These are phyloP conservation scores for Myodes glareolus DNA, from an alignment of 2,113 vertebrate species.

Conservation along the genomic window DNA sequence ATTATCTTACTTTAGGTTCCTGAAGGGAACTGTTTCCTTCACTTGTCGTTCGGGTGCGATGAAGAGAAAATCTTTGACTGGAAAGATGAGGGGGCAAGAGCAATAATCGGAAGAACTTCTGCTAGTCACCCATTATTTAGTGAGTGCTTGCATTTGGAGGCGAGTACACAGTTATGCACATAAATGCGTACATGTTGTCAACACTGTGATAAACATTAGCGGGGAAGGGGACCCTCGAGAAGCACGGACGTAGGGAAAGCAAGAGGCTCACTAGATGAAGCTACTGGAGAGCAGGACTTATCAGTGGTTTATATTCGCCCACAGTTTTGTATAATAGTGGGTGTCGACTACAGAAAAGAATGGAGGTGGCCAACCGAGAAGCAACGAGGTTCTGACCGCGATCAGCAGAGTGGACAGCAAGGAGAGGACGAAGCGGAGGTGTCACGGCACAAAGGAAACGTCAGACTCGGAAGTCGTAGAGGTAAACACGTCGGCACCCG, in stretches of 20 bases:
- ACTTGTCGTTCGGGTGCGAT: neutral
- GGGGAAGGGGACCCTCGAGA: neutral
- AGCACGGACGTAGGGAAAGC: neutral
- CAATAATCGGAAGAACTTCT: neutral
- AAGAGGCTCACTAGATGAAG: neutral
- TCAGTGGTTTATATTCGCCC: neutral
- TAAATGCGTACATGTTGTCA: neutral
- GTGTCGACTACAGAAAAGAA: neutral
- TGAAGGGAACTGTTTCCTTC: neutral
- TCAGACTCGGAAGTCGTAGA: rapidly evolving
- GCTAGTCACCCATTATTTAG: neutral
- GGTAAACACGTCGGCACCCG: neutral
- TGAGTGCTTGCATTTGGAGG: neutral
- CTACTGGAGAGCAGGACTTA: neutral
- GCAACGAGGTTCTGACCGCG: neutral
- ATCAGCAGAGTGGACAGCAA: neutral
- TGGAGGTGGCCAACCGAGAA: neutral
- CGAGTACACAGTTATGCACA: neutral
- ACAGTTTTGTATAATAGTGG: neutral
- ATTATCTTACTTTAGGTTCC: neutral
- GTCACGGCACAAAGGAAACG: neutral
- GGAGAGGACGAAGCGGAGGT: neutral
- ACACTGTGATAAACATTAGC: neutral
- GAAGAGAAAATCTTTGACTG: neutral
- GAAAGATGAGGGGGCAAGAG: neutral